Base-by-base conservation (phyloP, 2,888 invertebrate genomes). In the Drosophila tripunctata region DNA sequence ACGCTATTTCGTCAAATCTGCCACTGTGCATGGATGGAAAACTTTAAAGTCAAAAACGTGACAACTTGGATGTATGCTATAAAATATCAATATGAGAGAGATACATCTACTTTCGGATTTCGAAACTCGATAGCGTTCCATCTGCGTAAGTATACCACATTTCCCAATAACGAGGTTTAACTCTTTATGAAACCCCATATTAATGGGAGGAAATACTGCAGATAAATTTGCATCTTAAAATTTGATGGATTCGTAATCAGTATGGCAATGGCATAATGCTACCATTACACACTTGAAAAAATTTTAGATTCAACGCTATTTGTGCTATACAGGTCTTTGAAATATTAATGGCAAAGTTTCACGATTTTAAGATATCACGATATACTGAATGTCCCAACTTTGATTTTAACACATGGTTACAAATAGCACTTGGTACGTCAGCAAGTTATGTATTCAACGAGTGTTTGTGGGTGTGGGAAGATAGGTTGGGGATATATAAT, bases 371-470 rank as follows among this genome's bases (percentile, higher is more conserved):
- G 27, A 27, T 27, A 6, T 4, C 19, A 44, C 30, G 19, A 30
- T 44, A 30, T 17, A 45, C 1, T 6, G 27, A 27, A 27, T 27
- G n/a, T 22, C 8, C 8, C 12, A 8, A 22, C 17, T 41, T 68
- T 67, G 38, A 44, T 72, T 71, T 60, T 63, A 79, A 77, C 12
- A 12, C 40, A 40, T 66, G 60, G 52, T 75, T 72, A 66, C 61
- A 79, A 79, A 79, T 79, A 83, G 79, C 84, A 83, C 80, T 83
- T 83, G 81, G 71, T 79, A 80, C 65, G 77, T 27, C 47, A n/a
- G 14, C 30, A 17, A 27, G 50, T 51, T 36, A 48, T 41, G 19
- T 38, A 38, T 43, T 48, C 43, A 24, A 31, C 41, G 22, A 4
- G 30, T 3, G 24, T 19, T 14, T 65, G n/a, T 50, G 21, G 14